Evolutionary conservation across 2,888 invertebrate genomes (phyloP), one percentile per base, ranked within the genome.

Genomic region (Prosapia bicincta): DNA sequence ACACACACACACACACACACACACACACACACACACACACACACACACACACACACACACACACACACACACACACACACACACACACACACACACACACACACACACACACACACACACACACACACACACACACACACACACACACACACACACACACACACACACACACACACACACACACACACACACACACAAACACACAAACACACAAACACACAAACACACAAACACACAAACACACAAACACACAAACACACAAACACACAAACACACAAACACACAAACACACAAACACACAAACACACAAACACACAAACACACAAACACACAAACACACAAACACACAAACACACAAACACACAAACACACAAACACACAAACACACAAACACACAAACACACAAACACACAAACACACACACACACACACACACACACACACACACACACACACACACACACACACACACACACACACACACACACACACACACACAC

Each of bases 1-100:
- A 65, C 65, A 65, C 65, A 65, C 65, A 65, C 65, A 65, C 65
- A 65, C 65, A 65, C 65, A 65, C 65, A 65, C 65, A 65, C 65
- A 65, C 65, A 65, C 65, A 65, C 65, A 65, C 65, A 65, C 65
- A 65, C 30, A 30, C 30, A 30, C 30, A 30, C 30, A 30, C 30
- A 30, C 5, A 30, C 30, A 30, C 30, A 30, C 65, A 65, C 65
- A 30, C 30, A 30, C 30, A 30, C 30, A 30, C 30, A 30, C 30
- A 30, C 30, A 30, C 30, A 30, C 26, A 68, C 30, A 30, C 30
- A 30, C 30, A 30, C 30, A 30, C 30, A 30, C 30, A 30, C 30
- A 30, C 30, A 30, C 30, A 30, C 30, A 30, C 30, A 30, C 30
- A 30, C 30, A 30, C 30, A 30, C 30, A 30, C 30, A 30, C 68